Evolutionary conservation across 2,797 vertebrate species (phyloP).

Genomic region (Acanthiza pusilla): DNA sequence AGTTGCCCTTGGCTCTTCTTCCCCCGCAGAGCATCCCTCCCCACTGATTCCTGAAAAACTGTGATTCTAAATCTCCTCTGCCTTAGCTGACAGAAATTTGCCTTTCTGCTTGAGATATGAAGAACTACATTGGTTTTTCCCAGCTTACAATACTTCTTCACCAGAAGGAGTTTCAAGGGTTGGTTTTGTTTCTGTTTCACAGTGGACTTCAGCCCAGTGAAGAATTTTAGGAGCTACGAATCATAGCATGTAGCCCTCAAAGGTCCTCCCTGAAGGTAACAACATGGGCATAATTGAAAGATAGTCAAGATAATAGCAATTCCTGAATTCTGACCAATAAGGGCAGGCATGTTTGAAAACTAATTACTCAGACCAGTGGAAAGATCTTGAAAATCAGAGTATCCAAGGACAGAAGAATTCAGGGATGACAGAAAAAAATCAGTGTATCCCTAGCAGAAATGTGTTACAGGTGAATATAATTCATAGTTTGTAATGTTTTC

Average conservation of each 20-base stretch:
- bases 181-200: neutral
- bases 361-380: neutral
- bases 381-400: neutral
- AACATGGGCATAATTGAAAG: neutral
- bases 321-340: neutral
- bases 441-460: neutral
- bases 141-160: neutral
- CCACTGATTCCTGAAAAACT: neutral
- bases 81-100: neutral
- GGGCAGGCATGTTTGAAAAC: neutral
- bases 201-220: neutral
- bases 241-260: neutral
- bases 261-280: neutral
- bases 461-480: neutral
- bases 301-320: neutral
- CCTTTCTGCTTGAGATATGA: neutral
- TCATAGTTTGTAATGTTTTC: neutral
- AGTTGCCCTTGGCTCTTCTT: neutral
- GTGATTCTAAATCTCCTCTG: neutral
- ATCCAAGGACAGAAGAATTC: neutral
- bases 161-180: neutral
- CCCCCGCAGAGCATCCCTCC: fast-evolving
- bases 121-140: neutral
- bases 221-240: neutral
- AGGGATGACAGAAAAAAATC: neutral